Conservation (phyloP, 2,797 vertebrate species). For the Onychomys leucogaster region DNA sequence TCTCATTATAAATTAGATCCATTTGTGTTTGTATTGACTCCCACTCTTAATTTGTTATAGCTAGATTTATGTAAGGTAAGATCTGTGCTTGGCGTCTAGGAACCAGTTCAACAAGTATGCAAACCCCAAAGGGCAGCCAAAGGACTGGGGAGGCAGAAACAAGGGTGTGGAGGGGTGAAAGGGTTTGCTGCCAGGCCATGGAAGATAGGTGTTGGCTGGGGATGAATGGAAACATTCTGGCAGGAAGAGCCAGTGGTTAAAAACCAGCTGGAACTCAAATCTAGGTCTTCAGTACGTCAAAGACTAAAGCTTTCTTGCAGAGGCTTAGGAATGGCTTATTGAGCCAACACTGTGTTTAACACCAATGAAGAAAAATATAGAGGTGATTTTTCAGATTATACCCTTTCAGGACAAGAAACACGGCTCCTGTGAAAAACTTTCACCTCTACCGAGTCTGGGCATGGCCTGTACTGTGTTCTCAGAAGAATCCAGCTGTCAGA, state of each 20-base stretch:
- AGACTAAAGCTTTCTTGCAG: neutral
- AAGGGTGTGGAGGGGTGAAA: constrained; percentile 25
- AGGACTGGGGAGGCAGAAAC: constrained; percentile 49
- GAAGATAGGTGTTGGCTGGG: constrained; percentile 58
- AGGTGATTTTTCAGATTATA: constrained; percentile 32
- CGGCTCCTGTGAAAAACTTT: neutral
- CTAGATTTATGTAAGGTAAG: constrained; percentile 14
- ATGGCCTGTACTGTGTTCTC: neutral
- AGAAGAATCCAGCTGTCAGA: neutral
- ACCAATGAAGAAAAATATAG: neutral
- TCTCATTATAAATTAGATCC: constrained; percentile 43
- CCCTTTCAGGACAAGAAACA: neutral
- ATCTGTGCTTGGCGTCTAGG: constrained; percentile 61
- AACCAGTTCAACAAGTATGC: constrained; percentile 73
- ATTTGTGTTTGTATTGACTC: neutral
- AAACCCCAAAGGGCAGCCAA: constrained; percentile 72
- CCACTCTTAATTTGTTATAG: constrained; percentile 7
- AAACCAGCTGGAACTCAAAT: constrained; percentile 52
- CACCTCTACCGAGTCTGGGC: neutral
- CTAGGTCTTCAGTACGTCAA: constrained; percentile 4
- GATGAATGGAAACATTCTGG: constrained; percentile 65
- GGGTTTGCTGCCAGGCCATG: constrained; percentile 43
- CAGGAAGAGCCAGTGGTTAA: constrained; percentile 34
- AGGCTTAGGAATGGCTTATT: neutral
- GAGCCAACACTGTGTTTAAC: constrained; percentile 11